Evolutionary conservation across 2,797 vertebrate genomes (phyloP).

Genomic region (Fistularia commersonii): DNA sequence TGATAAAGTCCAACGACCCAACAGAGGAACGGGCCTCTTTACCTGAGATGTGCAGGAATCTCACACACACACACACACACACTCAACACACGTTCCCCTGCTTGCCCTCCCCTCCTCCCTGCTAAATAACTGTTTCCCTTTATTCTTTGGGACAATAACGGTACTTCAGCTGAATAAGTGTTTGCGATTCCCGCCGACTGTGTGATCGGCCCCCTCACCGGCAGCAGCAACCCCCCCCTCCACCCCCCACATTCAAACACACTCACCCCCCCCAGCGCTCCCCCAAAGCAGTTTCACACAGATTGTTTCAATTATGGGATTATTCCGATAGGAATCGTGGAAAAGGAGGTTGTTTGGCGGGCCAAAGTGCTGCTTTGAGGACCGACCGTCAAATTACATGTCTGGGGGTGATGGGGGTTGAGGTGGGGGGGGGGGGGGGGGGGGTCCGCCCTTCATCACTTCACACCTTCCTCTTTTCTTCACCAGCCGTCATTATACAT

Average conservation of each 20-base stretch:
- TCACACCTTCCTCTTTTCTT: too few relatives aligned
- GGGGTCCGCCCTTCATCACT: too few relatives aligned
- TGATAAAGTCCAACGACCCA: too few relatives aligned
- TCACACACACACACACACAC: too few relatives aligned
- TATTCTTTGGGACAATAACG: constrained; percentile 63
- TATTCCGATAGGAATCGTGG: constrained; percentile 63
- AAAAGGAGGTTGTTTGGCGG: constrained; percentile 54
- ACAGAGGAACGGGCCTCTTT: too few relatives aligned
- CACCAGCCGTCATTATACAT: too few relatives aligned
- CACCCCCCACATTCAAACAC: too few relatives aligned
- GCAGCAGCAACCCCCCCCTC: constrained; percentile 48
- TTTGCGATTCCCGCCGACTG: constrained; percentile 65
- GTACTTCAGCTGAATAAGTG: constrained; percentile 70
- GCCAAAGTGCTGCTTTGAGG: constrained; percentile 38
- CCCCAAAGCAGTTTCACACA: too few relatives aligned
- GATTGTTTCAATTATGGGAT: constrained; percentile 73
- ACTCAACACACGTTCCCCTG: too few relatives aligned
- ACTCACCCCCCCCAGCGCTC: too few relatives aligned
- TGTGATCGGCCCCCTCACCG: constrained; percentile 65
- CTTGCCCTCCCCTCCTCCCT: constrained; percentile 52
- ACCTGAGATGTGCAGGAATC: too few relatives aligned
- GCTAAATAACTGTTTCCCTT: constrained; percentile 75
- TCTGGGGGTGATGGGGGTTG: constrained; percentile 13
- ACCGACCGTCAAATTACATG: constrained; percentile 48
- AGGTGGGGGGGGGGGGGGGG: too few relatives aligned